Evolutionary conservation across 2,113 vertebrate species (phyloP), one percentile per base, ranked within the genome.

Genomic region (Baryphthengus martii): DNA sequence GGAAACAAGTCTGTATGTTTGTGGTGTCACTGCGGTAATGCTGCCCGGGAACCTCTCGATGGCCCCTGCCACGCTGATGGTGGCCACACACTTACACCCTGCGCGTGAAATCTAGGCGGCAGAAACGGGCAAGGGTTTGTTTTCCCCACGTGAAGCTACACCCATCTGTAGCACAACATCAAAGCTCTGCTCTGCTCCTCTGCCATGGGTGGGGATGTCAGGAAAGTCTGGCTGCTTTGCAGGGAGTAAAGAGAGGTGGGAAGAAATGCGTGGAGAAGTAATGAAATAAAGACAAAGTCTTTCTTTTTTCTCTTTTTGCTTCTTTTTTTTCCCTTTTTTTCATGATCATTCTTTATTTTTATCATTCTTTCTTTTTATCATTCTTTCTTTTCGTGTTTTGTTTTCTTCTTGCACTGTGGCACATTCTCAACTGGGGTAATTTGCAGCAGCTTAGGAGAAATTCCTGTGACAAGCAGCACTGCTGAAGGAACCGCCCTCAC

Each of bases 361-460:
- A 17, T 11, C 6, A 11, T 18, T 25, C 7, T 10, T 33, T 14
- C 14, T 10, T 4, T 5, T 4, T 18, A n/a, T 3, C 3, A 7
- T 13, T 25, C 5, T 4, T 8, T 4, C 1, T 13, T 33, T 26
- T 20, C 0, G 0, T 33, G 31, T 44, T 77, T 82, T 49, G 11
- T 49, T 79, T 86, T 65, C 65, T 55, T 9, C 33, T 74, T 75
- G 52, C 62, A 42, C 39, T 31, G 42, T 45, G 47, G 15, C 3
- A 2, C 0, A 0, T 47, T 89, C 72, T 76, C n/a, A 31, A 20
- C 21, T 0, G 0, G 44, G 33, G 33, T 55, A 8, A 40, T 50
- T 56, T 45, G 33, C 45, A 91, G 88, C 39, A 87, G 25, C 25
- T 78, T 14, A 6, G 37, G n/a, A 74, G 52, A 58, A 78, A 74